A percentile compares a stretch with the other conserved stretches of the same genome.
Conservation (phyloP, 2,797 vertebrate species). For the Platalea minor region DNA sequence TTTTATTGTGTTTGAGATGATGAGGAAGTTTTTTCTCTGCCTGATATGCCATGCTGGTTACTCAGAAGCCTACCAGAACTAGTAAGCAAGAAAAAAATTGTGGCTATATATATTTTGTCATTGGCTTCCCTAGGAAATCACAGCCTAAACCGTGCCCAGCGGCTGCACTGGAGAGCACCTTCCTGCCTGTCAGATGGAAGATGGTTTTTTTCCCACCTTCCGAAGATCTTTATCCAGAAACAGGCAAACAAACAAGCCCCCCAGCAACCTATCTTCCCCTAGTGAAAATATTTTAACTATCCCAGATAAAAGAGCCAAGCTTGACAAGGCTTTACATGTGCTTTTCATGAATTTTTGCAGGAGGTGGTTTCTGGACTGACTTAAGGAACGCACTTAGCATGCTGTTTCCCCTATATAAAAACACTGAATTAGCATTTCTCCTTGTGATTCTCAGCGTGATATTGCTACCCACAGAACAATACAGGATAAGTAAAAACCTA, state of each 20-base stretch:
- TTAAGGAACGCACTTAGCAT: conserved; percentile 28
- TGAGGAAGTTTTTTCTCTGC: background rate
- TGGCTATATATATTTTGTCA: too few relatives aligned
- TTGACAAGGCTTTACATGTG: background rate
- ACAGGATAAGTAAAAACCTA: background rate
- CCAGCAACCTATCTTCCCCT: background rate
- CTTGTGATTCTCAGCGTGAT: background rate
- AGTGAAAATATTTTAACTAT: background rate
- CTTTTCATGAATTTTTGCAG: background rate
- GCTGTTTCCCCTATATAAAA: background rate
- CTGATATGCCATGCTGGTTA: background rate
- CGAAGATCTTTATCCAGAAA: background rate
- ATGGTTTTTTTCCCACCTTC: background rate
- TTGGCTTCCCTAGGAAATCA: background rate
- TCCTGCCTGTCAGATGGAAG: background rate
- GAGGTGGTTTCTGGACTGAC: background rate
- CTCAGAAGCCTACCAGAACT: background rate
- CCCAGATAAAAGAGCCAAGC: background rate
- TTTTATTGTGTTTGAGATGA: background rate
- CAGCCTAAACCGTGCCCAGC: background rate
- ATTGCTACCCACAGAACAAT: background rate
- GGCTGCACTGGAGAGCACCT: background rate
- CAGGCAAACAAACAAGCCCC: background rate
- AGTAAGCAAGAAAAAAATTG: background rate
- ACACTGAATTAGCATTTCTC: conserved; percentile 1